phyloP scores from a whole-genome alignment of 2,888 invertebrate genomes.

The Dione vanillae region DNA sequence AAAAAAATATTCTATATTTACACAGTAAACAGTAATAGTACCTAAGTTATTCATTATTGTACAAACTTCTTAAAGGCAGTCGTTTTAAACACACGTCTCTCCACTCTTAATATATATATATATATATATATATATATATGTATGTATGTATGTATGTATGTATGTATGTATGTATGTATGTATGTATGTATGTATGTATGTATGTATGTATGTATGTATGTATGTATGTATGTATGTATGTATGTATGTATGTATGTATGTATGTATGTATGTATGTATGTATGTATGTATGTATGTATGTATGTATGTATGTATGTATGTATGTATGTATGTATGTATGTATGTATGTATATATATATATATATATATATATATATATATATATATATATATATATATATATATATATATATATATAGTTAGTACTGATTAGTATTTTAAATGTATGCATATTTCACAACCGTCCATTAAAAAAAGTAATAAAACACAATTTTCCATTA shows the following conservation, averaged over 20 bases:
- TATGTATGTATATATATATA: background rate
- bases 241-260: background rate
- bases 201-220: background rate
- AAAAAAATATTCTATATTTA: constrained; percentile 45
- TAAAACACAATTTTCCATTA: background rate
- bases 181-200: background rate
- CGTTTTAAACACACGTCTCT: background rate
- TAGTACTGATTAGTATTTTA: too few relatives aligned
- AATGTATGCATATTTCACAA: too few relatives aligned
- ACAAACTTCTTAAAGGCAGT: constrained; percentile 22
- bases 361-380: background rate
- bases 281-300: background rate
- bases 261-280: background rate
- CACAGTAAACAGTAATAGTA: constrained; percentile 38
- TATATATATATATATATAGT: background rate
- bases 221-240: background rate
- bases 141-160: background rate
- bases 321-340: too few relatives aligned
- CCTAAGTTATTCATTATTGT: constrained; percentile 40
- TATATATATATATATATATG: background rate
- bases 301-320: background rate
- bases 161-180: background rate
- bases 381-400: background rate
- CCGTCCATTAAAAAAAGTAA: background rate
- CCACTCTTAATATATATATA: background rate